Percentiles rank a stretch among this genome's conserved stretches.
Conservation (phyloP, 2,113 vertebrate species). For the Poecile atricapillus region DNA sequence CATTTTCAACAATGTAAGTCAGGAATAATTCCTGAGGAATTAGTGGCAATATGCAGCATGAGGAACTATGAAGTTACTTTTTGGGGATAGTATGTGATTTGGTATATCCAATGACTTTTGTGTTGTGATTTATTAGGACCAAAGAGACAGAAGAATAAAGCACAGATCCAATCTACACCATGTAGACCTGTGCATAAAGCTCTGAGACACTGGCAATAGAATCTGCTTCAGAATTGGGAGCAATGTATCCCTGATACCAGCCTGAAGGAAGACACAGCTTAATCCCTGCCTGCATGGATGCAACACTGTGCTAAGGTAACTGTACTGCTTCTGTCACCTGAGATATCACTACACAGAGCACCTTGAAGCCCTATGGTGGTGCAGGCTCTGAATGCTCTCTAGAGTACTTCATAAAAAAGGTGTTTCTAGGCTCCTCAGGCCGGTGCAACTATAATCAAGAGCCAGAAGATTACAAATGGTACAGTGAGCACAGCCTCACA, state of each 20-base stretch:
- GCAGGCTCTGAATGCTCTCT: background rate
- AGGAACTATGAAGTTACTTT: background rate
- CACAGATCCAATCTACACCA: background rate
- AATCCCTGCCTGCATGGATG: background rate
- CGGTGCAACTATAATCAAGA: background rate
- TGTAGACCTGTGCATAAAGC: too few species aligned
- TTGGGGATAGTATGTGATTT: background rate
- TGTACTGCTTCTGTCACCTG: background rate
- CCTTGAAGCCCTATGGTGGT: background rate
- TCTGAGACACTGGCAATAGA: background rate
- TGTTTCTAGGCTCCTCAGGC: background rate
- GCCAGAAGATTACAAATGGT: background rate
- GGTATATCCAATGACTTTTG: background rate
- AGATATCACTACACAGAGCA: background rate
- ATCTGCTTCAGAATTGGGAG: background rate
- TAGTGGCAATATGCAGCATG: background rate
- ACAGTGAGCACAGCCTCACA: background rate
- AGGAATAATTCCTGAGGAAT: background rate
- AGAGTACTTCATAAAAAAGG: rapidly evolving
- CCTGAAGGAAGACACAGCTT: background rate
- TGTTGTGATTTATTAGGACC: background rate
- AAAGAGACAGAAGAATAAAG: background rate
- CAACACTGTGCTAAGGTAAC: background rate
- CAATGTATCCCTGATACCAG: background rate
- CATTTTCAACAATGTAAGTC: background rate